A percentile compares a stretch with the other conserved stretches of the same genome.
These are phyloP conservation scores for Plebejus argus DNA, from an alignment of 2,888 invertebrate species.

Conservation along the genomic window DNA sequence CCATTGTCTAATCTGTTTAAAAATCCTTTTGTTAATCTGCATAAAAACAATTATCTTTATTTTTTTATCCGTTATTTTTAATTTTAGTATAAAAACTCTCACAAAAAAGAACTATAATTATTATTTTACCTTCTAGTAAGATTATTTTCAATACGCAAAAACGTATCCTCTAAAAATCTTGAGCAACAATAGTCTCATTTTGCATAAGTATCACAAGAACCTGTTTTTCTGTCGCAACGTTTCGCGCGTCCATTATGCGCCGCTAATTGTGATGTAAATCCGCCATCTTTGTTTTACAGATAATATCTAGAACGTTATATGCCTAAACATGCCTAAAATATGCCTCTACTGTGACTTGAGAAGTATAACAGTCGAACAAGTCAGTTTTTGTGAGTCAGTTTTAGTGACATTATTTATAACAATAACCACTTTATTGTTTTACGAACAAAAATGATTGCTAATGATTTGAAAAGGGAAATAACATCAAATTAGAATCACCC, in stretches of 20 bases:
- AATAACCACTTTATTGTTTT: slow-evolving; percentile 16
- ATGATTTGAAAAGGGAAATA: slow-evolving; percentile 20
- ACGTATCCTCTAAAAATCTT: slow-evolving; percentile 22
- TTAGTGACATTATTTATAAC: neutral
- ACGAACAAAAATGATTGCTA: slow-evolving; percentile 4
- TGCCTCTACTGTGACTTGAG: neutral
- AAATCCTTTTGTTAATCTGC: too few species aligned
- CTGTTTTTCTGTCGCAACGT: slow-evolving; percentile 71
- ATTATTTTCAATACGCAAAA: neutral
- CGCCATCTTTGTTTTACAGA: slow-evolving; percentile 73
- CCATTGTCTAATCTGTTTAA: too few species aligned
- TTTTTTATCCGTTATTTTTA: too few species aligned
- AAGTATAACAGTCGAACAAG: neutral
- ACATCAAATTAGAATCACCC: slow-evolving; percentile 44
- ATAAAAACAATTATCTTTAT: too few species aligned
- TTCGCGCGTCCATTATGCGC: slow-evolving; percentile 61
- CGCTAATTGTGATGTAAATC: slow-evolving; percentile 72
- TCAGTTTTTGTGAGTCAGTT: neutral
- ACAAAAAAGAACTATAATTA: neutral
- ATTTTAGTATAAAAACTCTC: neutral
- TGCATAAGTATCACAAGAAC: slow-evolving; percentile 59
- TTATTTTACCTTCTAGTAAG: neutral
- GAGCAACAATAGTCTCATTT: slow-evolving; percentile 44
- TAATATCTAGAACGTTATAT: slow-evolving; percentile 27
- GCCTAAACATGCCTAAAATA: slow-evolving; percentile 30